Conservation (phyloP, 2,797 vertebrate species). For the Phaenicophaeus curvirostris region DNA sequence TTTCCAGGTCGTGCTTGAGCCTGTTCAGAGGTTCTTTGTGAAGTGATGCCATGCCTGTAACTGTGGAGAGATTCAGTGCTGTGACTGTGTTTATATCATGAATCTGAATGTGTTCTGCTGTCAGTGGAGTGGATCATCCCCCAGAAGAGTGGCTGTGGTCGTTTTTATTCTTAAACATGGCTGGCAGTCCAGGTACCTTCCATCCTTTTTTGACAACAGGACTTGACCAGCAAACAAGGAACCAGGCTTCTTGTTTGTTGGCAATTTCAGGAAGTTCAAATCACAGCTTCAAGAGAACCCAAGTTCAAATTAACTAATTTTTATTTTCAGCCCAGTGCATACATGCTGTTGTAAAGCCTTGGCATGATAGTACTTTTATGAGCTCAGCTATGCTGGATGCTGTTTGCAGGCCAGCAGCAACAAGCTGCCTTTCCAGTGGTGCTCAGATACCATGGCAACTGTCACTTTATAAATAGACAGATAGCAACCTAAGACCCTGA, state of each 20-base stretch:
- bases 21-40: neutral
- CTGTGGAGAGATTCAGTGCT: neutral
- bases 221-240: neutral
- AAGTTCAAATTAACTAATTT: neutral
- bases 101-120: neutral
- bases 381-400: neutral
- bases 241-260: fast-evolving
- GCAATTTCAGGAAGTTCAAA: neutral
- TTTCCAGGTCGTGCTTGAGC: neutral
- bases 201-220: neutral
- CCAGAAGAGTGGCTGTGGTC: neutral
- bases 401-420: slow-evolving; percentile 4
- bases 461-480: neutral
- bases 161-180: neutral
- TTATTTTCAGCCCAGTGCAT: neutral
- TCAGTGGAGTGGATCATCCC: neutral
- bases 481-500: neutral
- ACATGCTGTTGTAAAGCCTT: neutral
- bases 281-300: neutral
- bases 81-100: neutral
- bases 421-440: slow-evolving; percentile 7
- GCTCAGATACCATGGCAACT: slow-evolving; percentile 33
- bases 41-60: neutral
- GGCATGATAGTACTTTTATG: neutral
- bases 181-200: neutral